Conservation (phyloP, 2,888 invertebrate genomes). For the Patella caerulea region DNA sequence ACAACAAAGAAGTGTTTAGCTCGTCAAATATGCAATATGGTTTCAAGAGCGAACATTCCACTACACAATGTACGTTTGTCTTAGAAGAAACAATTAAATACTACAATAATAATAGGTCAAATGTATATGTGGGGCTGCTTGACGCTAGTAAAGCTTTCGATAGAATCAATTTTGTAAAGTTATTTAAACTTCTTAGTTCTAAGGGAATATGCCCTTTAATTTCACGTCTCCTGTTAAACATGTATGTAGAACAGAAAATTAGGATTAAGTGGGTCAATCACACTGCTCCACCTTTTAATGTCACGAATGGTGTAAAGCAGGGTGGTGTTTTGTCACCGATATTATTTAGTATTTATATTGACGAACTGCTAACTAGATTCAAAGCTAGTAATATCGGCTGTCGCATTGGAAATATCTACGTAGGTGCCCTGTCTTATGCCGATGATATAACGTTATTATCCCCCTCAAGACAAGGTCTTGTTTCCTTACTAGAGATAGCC, state of each 20-base stretch:
- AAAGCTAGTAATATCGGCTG: conserved; percentile 12
- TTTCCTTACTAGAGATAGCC: neutral
- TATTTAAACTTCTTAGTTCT: neutral
- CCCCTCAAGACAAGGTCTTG: neutral
- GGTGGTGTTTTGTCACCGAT: conserved; percentile 21
- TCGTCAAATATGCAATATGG: neutral
- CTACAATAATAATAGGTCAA: neutral
- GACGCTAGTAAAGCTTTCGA: neutral
- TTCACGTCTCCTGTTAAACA: neutral
- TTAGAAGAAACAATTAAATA: neutral
- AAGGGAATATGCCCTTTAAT: neutral
- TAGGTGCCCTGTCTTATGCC: conserved; percentile 28
- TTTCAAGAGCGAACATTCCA: neutral
- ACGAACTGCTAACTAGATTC: conserved; percentile 17
- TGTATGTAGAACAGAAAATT: neutral
- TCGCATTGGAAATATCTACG: conserved; percentile 17
- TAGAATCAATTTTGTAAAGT: neutral
- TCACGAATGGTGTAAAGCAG: conserved; percentile 20
- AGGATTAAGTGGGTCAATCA: neutral
- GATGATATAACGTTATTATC: conserved; percentile 26
- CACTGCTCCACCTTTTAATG: conserved; percentile 8
- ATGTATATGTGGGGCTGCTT: neutral
- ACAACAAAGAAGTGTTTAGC: neutral
- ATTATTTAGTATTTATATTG: conserved; percentile 21
- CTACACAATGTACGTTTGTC: neutral